A percentile compares a stretch with the other conserved stretches of the same genome.
phyloP scores from a whole-genome alignment of 2,888 invertebrate species.

The Muschampia plurimacula region DNA sequence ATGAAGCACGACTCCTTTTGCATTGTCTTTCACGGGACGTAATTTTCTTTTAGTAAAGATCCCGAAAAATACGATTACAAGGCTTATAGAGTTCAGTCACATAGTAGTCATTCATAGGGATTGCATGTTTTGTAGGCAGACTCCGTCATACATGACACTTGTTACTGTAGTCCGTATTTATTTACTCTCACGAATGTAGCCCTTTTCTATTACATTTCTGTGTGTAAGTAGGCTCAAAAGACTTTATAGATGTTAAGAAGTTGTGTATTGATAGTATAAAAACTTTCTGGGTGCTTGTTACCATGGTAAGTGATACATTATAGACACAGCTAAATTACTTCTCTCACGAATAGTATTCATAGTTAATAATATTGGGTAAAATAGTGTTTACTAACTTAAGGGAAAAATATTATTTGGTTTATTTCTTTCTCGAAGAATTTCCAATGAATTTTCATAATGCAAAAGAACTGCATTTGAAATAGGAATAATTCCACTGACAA shows the following conservation, averaged over 20 bases:
- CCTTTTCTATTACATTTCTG: slow-evolving; percentile 51
- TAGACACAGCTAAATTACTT: neutral
- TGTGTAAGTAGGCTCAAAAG: slow-evolving; percentile 48
- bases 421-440: neutral
- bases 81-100: slow-evolving; percentile 70
- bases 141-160: slow-evolving; percentile 65
- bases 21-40: slow-evolving; percentile 53
- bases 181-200: slow-evolving; percentile 62
- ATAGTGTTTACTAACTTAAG: neutral
- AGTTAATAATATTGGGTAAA: neutral
- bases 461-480: slow-evolving; percentile 3
- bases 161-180: slow-evolving; percentile 69
- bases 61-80: slow-evolving; percentile 67
- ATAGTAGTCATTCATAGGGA: slow-evolving; percentile 73
- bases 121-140: slow-evolving; percentile 75
- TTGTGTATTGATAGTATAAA: slow-evolving; percentile 49
- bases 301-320: slow-evolving; percentile 36
- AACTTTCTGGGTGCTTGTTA: slow-evolving; percentile 38
- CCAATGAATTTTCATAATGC: no score
- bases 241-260: slow-evolving; percentile 54
- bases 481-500: slow-evolving; percentile 19
- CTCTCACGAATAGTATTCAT: slow-evolving; percentile 4
- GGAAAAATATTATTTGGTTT: neutral
- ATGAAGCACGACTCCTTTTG: slow-evolving; percentile 66
- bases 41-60: slow-evolving; percentile 62